A percentile compares a stretch with the other conserved stretches of the same genome.
phyloP scores from a whole-genome alignment of 2,113 vertebrate genomes.

The Dromiciops gliroides region DNA sequence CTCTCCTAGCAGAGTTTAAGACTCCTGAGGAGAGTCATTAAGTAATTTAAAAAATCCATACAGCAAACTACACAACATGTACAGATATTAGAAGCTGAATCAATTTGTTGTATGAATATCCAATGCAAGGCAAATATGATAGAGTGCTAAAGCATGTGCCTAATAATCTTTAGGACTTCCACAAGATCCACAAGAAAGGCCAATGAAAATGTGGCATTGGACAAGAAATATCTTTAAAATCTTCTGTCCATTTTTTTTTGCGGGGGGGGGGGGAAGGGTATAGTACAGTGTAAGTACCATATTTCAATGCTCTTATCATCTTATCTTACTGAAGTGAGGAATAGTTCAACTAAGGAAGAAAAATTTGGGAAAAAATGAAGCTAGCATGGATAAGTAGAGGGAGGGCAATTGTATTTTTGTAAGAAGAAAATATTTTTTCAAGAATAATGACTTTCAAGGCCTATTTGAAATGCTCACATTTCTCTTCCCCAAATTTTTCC shows the following conservation, averaged over 20 bases:
- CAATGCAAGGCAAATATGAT: background rate
- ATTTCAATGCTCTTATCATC: background rate
- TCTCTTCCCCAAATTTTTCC: background rate
- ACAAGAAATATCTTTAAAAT: background rate
- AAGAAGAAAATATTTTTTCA: slow-evolving; percentile 9
- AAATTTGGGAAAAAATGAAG: background rate
- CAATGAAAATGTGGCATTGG: background rate
- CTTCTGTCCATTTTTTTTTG: background rate
- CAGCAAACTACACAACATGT: background rate
- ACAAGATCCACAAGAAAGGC: background rate
- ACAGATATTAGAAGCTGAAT: background rate
- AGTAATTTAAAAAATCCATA: background rate
- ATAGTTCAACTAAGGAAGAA: background rate
- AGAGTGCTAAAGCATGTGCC: background rate
- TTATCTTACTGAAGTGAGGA: background rate
- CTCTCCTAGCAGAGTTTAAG: background rate
- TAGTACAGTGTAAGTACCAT: background rate
- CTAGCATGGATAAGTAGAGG: background rate
- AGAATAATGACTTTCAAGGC: background rate
- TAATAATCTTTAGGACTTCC: background rate
- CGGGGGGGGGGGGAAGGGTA: too few species aligned
- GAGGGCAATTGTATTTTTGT: background rate
- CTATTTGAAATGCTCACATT: background rate
- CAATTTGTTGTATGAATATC: background rate
- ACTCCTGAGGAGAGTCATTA: background rate